phyloP scores from a whole-genome alignment of 1,140 invertebrate genomes.

The Drosophila erecta region DNA sequence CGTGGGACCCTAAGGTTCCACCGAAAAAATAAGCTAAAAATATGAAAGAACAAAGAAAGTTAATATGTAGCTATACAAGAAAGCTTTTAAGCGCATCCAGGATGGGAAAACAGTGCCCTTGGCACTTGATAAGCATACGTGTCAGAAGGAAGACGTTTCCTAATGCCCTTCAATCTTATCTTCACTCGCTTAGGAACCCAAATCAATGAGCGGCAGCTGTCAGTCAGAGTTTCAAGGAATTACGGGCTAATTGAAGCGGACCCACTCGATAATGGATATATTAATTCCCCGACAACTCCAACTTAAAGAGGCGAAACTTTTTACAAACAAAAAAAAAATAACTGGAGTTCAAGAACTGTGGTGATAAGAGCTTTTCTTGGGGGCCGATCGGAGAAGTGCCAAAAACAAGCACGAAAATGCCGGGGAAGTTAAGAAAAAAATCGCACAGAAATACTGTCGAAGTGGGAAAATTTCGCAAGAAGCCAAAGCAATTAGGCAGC shows the following conservation, averaged over 20 bases:
- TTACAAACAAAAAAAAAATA: too few species aligned
- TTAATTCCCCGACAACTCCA: neutral
- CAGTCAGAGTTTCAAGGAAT: slow-evolving; percentile 34
- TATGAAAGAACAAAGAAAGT: slow-evolving; percentile 13
- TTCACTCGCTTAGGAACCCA: slow-evolving; percentile 11
- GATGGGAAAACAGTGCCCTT: slow-evolving; percentile 1
- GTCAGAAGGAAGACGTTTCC: slow-evolving; percentile 18
- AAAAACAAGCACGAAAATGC: slow-evolving; percentile 10
- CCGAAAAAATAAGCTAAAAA: slow-evolving; percentile 5
- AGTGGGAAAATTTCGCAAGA: neutral
- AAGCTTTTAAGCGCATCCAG: slow-evolving; percentile 14
- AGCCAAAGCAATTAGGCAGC: slow-evolving; percentile 43
- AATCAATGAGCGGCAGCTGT: slow-evolving; percentile 32
- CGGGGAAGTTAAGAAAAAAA: slow-evolving; percentile 14
- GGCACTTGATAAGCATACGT: slow-evolving; percentile 21
- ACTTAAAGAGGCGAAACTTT: neutral
- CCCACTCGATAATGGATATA: slow-evolving; percentile 13
- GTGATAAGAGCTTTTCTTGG: slow-evolving; percentile 12
- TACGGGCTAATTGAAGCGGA: slow-evolving; percentile 18
- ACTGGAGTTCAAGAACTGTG: slow-evolving; percentile 7
- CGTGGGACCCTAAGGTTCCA: neutral
- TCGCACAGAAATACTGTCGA: slow-evolving; percentile 8
- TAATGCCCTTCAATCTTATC: slow-evolving; percentile 31
- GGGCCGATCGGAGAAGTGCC: slow-evolving; percentile 15
- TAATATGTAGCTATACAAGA: neutral